phyloP scores from a whole-genome alignment of 2,888 invertebrate species.

The Trachelus stipa region DNA sequence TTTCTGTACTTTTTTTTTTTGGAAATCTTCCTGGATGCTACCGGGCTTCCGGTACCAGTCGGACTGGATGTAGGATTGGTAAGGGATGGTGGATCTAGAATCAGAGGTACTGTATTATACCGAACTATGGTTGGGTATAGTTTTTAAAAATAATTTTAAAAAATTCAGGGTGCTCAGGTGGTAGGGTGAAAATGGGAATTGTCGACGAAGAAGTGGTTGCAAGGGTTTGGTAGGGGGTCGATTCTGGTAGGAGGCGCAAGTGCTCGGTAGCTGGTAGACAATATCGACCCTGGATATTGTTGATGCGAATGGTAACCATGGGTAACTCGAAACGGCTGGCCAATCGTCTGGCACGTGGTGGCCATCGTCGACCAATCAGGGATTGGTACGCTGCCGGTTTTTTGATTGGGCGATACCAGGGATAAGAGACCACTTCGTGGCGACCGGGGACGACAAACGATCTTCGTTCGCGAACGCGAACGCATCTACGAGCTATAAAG shows the following conservation, averaged over 20 bases:
- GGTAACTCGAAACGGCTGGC: conserved; percentile 55
- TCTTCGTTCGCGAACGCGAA: conserved; percentile 46
- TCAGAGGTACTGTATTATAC: neutral
- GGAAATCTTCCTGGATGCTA: neutral
- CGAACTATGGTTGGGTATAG: neutral
- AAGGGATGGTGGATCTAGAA: neutral
- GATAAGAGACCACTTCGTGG: conserved; percentile 65
- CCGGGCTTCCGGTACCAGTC: neutral
- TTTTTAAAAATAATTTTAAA: neutral
- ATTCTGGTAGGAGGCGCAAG: conserved; percentile 23
- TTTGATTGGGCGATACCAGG: conserved; percentile 63
- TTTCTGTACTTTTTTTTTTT: neutral
- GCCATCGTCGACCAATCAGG: conserved; percentile 56
- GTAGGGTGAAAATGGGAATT: neutral
- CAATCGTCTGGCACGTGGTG: conserved; percentile 61
- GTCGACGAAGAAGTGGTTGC: neutral
- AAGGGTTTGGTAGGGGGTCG: conserved; percentile 12
- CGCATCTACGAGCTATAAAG: conserved; percentile 35
- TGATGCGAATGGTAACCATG: conserved; percentile 64
- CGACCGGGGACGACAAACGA: conserved; percentile 55
- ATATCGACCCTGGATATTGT: conserved; percentile 63
- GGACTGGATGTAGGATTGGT: neutral
- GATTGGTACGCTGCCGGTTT: conserved; percentile 51
- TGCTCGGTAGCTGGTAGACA: conserved; percentile 37
- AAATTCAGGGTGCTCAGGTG: neutral